Conservation (phyloP, 2,888 invertebrate species). For the Tetropium fuscum region DNA sequence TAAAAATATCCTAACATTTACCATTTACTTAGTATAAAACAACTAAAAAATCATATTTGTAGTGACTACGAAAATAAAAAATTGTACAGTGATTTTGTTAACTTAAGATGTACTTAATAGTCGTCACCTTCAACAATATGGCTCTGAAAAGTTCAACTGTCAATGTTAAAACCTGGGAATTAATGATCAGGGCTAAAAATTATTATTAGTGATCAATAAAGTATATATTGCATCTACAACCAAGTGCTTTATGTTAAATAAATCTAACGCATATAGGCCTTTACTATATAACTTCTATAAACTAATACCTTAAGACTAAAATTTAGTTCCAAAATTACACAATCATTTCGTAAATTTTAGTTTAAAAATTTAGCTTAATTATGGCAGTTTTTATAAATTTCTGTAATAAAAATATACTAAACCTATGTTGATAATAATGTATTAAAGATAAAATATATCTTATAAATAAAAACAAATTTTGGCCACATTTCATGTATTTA, state of each 20-base stretch:
- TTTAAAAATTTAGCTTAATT: slow-evolving; percentile 26
- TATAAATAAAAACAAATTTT: slow-evolving; percentile 11
- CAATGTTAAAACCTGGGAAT: slow-evolving; percentile 15
- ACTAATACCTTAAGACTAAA: not conserved
- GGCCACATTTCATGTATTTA: slow-evolving; percentile 20
- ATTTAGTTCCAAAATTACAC: slow-evolving; percentile 1
- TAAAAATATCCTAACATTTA: slow-evolving; percentile 16
- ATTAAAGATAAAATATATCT: slow-evolving; percentile 22
- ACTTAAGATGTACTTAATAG: slow-evolving; percentile 17
- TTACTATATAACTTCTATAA: slow-evolving; percentile 19
- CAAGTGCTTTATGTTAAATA: slow-evolving; percentile 11
- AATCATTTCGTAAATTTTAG: slow-evolving; percentile 29
- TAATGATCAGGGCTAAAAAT: slow-evolving; percentile 22
- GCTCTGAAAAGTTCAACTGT: not conserved
- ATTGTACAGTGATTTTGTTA: slow-evolving; percentile 1
- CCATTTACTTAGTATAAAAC: slow-evolving; percentile 20
- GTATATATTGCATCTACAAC: slow-evolving; percentile 24
- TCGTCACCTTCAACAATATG: not conserved
- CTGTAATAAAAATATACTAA: slow-evolving; percentile 12
- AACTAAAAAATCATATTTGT: slow-evolving; percentile 31
- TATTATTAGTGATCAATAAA: slow-evolving; percentile 1
- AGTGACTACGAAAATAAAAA: slow-evolving; percentile 13
- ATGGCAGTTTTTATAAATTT: slow-evolving; percentile 27
- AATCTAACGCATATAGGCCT: slow-evolving; percentile 13
- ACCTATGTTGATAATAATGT: slow-evolving; percentile 2